Percentiles rank a stretch among this genome's conserved stretches.
phyloP scores from a whole-genome alignment of 2,888 invertebrate genomes.

The Ypsolopha sequella region DNA sequence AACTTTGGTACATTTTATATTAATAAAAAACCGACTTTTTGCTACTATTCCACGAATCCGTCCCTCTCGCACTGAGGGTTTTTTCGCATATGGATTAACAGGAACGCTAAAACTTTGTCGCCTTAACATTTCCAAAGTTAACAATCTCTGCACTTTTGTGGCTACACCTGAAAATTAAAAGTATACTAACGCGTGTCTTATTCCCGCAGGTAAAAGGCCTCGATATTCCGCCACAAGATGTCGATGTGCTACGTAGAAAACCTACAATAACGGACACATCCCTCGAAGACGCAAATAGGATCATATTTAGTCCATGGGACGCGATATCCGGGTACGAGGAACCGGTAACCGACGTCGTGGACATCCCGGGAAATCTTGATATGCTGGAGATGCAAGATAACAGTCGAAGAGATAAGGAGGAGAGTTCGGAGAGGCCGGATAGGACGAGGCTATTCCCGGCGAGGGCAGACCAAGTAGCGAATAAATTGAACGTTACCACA shows the following conservation, averaged over 20 bases:
- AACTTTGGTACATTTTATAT: too few species aligned
- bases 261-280: conserved; percentile 55
- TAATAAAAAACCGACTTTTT: too few species aligned
- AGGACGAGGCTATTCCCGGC: conserved; percentile 14
- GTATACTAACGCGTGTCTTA: neutral
- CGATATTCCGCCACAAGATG: conserved; percentile 49
- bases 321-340: conserved; percentile 59
- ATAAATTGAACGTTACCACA: conserved; percentile 56
- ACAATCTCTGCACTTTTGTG: too few species aligned
- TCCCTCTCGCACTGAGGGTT: too few species aligned
- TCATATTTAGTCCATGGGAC: conserved; percentile 68
- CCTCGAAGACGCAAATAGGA: conserved; percentile 65
- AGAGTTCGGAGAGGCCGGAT: conserved; percentile 23
- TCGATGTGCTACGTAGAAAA: conserved; percentile 33
- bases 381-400: conserved; percentile 27
- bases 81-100: too few species aligned
- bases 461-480: conserved; percentile 45
- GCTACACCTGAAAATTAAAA: too few species aligned
- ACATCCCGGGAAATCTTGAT: conserved; percentile 53
- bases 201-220: conserved; percentile 53
- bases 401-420: conserved; percentile 44
- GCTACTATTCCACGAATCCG: too few species aligned
- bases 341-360: conserved; percentile 55
- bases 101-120: too few species aligned
- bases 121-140: too few species aligned